These are phyloP conservation scores for Rhopalosiphum maidis DNA, from an alignment of 1,140 invertebrate species.

Conservation along the genomic window DNA sequence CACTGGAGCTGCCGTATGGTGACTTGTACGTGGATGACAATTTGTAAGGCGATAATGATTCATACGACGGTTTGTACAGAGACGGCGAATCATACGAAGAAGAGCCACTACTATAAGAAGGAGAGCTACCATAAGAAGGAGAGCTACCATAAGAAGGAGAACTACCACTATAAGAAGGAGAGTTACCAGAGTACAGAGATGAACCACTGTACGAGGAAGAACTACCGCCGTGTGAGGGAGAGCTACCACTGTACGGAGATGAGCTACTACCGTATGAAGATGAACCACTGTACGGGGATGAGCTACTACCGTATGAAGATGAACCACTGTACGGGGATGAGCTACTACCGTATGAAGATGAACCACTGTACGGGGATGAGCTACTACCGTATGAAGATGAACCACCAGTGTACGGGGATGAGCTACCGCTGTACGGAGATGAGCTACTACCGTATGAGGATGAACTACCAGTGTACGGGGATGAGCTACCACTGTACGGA, in stretches of 20 bases:
- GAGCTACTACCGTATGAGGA: background rate
- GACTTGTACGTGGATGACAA: background rate
- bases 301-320: background rate
- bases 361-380: background rate
- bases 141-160: background rate
- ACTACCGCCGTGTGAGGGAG: background rate
- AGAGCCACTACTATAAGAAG: background rate
- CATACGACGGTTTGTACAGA: background rate
- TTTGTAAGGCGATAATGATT: background rate
- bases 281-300: too few relatives aligned
- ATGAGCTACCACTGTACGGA: background rate
- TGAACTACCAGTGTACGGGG: background rate
- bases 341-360: background rate
- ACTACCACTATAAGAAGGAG: background rate
- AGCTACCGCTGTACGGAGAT: background rate
- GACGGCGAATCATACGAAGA: background rate
- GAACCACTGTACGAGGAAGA: background rate
- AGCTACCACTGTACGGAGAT: background rate
- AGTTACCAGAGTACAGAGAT: background rate
- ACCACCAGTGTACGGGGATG: background rate
- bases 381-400: background rate
- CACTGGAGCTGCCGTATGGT: background rate
- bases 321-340: background rate
- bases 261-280: background rate
- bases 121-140: background rate